These are phyloP conservation scores for Heliconius sara DNA, from an alignment of 2,888 invertebrate genomes.

Conservation along the genomic window DNA sequence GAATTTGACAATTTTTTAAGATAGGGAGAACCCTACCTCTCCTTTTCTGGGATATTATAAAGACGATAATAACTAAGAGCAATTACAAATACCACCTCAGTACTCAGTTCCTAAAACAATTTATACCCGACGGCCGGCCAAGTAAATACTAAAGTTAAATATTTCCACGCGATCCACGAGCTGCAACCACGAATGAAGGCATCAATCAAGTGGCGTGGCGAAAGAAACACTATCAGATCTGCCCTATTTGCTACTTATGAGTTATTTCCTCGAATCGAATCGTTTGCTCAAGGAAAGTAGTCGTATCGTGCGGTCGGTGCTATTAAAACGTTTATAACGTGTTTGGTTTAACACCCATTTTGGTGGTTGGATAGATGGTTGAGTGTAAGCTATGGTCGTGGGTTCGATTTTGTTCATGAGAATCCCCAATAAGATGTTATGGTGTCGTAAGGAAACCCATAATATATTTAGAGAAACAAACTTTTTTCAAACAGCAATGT, in stretches of 20 bases:
- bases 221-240: constrained; percentile 77
- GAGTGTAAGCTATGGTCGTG: background rate
- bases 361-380: background rate
- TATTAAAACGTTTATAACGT: constrained; percentile 21
- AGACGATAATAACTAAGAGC: background rate
- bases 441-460: no score
- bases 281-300: constrained; percentile 53
- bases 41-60: background rate
- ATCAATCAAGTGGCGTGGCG: constrained; percentile 80
- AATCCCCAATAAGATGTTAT: no score
- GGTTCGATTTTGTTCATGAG: background rate
- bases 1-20: no score
- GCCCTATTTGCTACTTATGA: constrained; percentile 78
- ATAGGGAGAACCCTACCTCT: background rate
- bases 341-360: background rate
- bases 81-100: background rate
- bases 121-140: background rate
- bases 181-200: constrained; percentile 66
- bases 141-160: constrained; percentile 17
- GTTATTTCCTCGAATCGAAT: constrained; percentile 78
- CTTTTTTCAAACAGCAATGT: no score
- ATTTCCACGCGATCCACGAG: constrained; percentile 21
- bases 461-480: no score
- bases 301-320: constrained; percentile 9
- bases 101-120: constrained; percentile 10